phyloP scores from a whole-genome alignment of 2,113 vertebrate genomes.

The Notothenia rossii region DNA sequence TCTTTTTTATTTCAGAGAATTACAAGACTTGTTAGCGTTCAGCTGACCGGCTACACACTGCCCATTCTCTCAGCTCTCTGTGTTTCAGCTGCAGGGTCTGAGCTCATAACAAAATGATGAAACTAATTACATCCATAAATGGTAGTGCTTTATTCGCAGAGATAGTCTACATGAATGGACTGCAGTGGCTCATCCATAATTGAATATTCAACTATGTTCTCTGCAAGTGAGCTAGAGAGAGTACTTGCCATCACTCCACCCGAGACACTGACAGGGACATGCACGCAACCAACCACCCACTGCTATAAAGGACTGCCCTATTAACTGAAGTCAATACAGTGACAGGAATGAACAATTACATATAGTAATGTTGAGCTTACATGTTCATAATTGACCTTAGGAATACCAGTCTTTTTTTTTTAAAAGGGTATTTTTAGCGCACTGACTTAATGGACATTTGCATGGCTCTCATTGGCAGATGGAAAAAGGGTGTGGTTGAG shows the following conservation, averaged over 20 bases:
- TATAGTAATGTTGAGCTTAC: background rate
- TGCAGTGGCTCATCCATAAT: constrained; percentile 56
- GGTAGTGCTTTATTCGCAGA: constrained; percentile 33
- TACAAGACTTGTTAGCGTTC: constrained; percentile 58
- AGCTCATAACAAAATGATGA: constrained; percentile 47
- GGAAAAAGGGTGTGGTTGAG: background rate
- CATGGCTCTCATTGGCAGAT: background rate
- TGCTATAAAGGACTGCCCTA: too few species aligned
- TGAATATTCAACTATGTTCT: constrained; percentile 38
- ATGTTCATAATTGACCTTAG: background rate
- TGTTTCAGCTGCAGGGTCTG: constrained; percentile 49
- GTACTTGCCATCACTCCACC: constrained; percentile 27
- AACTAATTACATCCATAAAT: constrained; percentile 65
- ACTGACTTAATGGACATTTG: background rate
- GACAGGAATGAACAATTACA: background rate
- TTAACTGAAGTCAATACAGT: background rate
- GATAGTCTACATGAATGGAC: constrained; percentile 35
- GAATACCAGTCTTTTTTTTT: background rate
- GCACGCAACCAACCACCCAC: constrained; percentile 17
- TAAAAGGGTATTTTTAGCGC: background rate
- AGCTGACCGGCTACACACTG: constrained; percentile 54
- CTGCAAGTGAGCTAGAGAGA: constrained; percentile 19
- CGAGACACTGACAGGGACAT: background rate
- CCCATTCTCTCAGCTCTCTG: constrained; percentile 31
- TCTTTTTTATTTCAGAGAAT: constrained; percentile 42